These are phyloP conservation scores for Pseudomyrmex pallidus DNA, from an alignment of 1,140 invertebrate species.

Conservation along the genomic window DNA sequence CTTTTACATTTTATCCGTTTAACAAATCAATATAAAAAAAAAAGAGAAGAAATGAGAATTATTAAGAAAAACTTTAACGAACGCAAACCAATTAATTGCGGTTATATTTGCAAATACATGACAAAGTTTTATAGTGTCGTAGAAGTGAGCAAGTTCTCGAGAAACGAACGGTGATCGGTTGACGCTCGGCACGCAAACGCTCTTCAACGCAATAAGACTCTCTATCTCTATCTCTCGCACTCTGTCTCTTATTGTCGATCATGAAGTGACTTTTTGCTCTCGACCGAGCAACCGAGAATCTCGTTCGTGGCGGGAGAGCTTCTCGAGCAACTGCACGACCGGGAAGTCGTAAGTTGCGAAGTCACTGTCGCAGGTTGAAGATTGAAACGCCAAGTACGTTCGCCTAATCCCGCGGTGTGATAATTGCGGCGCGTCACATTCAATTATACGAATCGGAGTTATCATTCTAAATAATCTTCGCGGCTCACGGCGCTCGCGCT, in stretches of 20 bases:
- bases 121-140: background rate
- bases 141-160: background rate
- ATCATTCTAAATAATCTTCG: constrained; percentile 55
- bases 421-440: constrained; percentile 48
- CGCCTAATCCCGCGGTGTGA: constrained; percentile 42
- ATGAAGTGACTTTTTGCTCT: constrained; percentile 31
- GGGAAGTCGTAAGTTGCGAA: constrained; percentile 47
- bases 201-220: background rate
- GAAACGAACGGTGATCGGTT: constrained; percentile 30
- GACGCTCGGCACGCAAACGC: constrained; percentile 16
- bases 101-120: background rate
- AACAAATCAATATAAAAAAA: too few relatives aligned
- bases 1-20: too few relatives aligned
- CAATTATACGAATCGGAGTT: constrained; percentile 54
- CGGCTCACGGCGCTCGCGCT: background rate
- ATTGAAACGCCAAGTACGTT: constrained; percentile 43
- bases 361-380: constrained; percentile 56
- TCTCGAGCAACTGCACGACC: constrained; percentile 30
- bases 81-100: background rate
- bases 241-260: constrained; percentile 31
- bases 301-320: constrained; percentile 34
- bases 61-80: background rate
- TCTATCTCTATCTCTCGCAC: constrained; percentile 28
- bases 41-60: too few relatives aligned
- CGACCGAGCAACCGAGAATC: constrained; percentile 22